Evolutionary conservation across 2,888 invertebrate species (phyloP).

Genomic region (Drosophila putrida): DNA sequence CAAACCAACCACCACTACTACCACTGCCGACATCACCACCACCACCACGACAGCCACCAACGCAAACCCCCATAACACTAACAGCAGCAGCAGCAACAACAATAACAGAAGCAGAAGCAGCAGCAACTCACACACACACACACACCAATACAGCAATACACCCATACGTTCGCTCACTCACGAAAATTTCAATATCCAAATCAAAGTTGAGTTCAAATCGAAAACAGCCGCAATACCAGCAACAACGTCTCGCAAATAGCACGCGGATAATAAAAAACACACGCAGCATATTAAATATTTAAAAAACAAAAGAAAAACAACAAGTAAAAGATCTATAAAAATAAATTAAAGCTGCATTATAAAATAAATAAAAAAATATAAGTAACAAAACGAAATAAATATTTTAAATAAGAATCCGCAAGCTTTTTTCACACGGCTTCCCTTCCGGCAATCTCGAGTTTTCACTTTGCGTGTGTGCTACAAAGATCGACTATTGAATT

Average conservation of each 20-base stretch:
- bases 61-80: slow-evolving; percentile 56
- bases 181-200: slow-evolving; percentile 83
- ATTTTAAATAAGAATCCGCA: slow-evolving; percentile 20
- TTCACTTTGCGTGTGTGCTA: slow-evolving; percentile 45
- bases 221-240: slow-evolving; percentile 84
- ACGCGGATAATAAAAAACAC: slow-evolving; percentile 76
- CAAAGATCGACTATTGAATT: slow-evolving; percentile 25
- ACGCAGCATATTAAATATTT: slow-evolving; percentile 63
- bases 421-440: slow-evolving; percentile 38
- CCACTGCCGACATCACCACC: slow-evolving; percentile 42
- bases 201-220: slow-evolving; percentile 84
- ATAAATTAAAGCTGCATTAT: slow-evolving; percentile 29
- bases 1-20: slow-evolving; percentile 66
- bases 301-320: slow-evolving; percentile 41
- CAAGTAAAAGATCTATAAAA: slow-evolving; percentile 22
- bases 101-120: slow-evolving; percentile 46
- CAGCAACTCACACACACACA: slow-evolving; percentile 45
- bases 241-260: slow-evolving; percentile 81
- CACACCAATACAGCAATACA: slow-evolving; percentile 30
- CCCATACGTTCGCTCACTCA: slow-evolving; percentile 64
- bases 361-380: slow-evolving; percentile 8
- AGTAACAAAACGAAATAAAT: slow-evolving; percentile 10
- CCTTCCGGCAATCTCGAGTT: slow-evolving; percentile 39
- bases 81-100: slow-evolving; percentile 43
- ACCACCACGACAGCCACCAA: slow-evolving; percentile 52